Evolutionary conservation across 1,140 invertebrate genomes (phyloP).

Genomic region (Neuroterus valhalla): DNA sequence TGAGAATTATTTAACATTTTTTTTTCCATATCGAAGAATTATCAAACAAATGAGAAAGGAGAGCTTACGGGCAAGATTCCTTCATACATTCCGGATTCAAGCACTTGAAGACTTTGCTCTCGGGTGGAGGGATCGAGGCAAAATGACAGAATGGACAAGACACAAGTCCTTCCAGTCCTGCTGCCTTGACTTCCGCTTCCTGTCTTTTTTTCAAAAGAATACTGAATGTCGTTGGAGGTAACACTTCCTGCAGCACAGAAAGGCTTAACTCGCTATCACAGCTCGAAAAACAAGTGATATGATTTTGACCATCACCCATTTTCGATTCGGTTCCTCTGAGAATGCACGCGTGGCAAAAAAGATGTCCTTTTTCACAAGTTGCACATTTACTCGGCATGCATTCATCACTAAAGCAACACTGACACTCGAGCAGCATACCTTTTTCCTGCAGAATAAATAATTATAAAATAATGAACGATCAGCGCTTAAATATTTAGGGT

Average conservation of each 20-base stretch:
- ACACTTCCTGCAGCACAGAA: constrained; percentile 72
- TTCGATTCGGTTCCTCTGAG: constrained; percentile 72
- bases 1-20: not conserved
- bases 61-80: constrained; percentile 77
- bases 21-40: not conserved
- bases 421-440: constrained; percentile 71
- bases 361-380: constrained; percentile 76
- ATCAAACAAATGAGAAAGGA: not conserved
- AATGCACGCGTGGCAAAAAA: constrained; percentile 79
- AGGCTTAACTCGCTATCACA: constrained; percentile 74
- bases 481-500: no score
- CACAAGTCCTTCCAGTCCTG: constrained; percentile 79
- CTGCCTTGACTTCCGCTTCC: constrained; percentile 78
- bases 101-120: constrained; percentile 80
- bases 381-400: constrained; percentile 78
- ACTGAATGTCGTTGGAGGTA: constrained; percentile 76
- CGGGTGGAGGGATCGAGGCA: constrained; percentile 76
- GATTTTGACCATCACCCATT: constrained; percentile 75
- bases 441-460: constrained; percentile 60
- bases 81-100: constrained; percentile 80
- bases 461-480: no score
- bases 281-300: constrained; percentile 74
- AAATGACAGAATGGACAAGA: constrained; percentile 81
- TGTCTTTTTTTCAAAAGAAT: constrained; percentile 75
- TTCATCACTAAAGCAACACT: constrained; percentile 79